Percentiles rank a stretch among this genome's conserved stretches.
Conservation (phyloP, 2,888 invertebrate species). For the Tolmerus cingulatus region DNA sequence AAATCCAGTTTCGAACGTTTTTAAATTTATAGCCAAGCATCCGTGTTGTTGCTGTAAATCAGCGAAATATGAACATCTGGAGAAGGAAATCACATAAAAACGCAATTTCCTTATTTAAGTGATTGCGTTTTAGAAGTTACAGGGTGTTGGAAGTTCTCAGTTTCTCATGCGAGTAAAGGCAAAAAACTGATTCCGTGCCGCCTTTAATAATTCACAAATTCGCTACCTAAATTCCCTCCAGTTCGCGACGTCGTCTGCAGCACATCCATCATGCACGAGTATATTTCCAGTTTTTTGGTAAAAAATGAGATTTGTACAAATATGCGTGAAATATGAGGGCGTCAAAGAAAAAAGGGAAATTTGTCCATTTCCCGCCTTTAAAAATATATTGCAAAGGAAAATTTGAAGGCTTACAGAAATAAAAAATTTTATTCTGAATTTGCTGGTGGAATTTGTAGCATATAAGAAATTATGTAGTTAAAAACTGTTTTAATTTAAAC, state of each 20-base stretch:
- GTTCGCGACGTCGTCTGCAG: not conserved
- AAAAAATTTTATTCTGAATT: not conserved
- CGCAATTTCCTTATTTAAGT: constrained; percentile 4
- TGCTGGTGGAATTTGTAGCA: not conserved
- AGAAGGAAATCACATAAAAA: constrained; percentile 11
- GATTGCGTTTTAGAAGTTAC: not conserved
- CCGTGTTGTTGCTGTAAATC: not conserved
- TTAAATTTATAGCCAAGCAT: not conserved
- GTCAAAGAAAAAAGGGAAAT: not conserved
- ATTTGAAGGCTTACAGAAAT: not conserved
- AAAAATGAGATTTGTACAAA: not conserved
- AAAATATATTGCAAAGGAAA: not conserved
- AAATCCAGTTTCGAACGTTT: not conserved
- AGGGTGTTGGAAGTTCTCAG: not conserved
- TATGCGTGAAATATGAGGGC: not conserved
- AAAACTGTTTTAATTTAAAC: too few relatives aligned
- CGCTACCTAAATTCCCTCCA: not conserved
- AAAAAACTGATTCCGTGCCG: not conserved
- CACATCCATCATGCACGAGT: not conserved
- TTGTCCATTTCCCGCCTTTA: not conserved
- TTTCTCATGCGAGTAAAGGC: not conserved
- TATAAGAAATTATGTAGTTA: too few relatives aligned
- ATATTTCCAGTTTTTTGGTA: not conserved
- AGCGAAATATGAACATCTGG: not conserved
- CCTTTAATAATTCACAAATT: not conserved